Conservation (phyloP, 2,888 invertebrate genomes). For the Stenodema calcarata region DNA sequence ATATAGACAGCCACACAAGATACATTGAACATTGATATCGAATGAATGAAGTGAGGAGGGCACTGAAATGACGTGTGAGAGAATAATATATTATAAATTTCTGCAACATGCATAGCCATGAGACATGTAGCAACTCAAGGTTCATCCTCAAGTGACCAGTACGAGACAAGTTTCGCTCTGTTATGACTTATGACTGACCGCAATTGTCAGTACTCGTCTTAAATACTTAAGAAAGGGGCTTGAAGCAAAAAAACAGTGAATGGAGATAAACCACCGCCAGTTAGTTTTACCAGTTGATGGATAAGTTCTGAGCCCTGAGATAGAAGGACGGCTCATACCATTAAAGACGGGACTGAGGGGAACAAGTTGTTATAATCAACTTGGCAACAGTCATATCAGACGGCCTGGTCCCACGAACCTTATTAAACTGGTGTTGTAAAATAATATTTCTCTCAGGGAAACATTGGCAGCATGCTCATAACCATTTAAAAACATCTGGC, state of each 20-base stretch:
- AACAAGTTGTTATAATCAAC: neutral
- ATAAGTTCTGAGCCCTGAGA: neutral
- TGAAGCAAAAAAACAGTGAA: neutral
- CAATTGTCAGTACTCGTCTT: neutral
- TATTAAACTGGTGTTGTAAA: neutral
- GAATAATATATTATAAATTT: too few species aligned
- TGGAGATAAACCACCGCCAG: neutral
- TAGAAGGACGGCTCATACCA: neutral
- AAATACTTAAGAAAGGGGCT: neutral
- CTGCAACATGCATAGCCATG: too few species aligned
- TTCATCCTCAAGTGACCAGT: too few species aligned
- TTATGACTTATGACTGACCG: too few species aligned
- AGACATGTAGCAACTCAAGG: too few species aligned
- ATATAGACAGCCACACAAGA: too few species aligned
- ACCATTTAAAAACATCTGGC: neutral
- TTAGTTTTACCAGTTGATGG: neutral
- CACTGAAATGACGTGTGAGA: too few species aligned
- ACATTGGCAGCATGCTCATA: neutral
- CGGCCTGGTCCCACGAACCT: neutral
- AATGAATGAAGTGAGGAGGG: too few species aligned
- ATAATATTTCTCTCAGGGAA: neutral
- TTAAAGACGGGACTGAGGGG: neutral
- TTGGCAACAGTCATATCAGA: neutral
- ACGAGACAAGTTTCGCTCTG: too few species aligned
- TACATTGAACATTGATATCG: too few species aligned